phyloP scores from a whole-genome alignment of 2,888 invertebrate genomes.

The Hydrotaea diabolus region DNA sequence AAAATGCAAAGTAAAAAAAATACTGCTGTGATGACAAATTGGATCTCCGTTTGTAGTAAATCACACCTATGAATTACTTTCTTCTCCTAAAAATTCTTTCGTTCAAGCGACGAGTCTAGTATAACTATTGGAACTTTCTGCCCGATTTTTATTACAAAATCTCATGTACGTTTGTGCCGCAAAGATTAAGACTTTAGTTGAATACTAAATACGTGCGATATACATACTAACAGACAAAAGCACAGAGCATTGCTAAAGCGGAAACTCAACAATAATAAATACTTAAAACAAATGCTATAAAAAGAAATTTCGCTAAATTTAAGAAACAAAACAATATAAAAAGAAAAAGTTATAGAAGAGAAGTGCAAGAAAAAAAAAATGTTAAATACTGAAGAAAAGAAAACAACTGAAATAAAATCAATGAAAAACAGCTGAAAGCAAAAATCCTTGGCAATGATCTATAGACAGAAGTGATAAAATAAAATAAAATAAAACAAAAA shows the following conservation, averaged over 20 bases:
- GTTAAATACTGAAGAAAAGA: background rate
- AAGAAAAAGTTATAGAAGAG: slow-evolving; percentile 29
- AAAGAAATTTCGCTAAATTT: slow-evolving; percentile 17
- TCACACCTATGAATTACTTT: too few relatives aligned
- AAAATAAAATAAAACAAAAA: background rate
- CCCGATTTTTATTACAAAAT: too few relatives aligned
- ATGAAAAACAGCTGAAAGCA: slow-evolving; percentile 17
- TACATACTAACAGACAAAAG: background rate
- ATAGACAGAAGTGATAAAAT: slow-evolving; percentile 1
- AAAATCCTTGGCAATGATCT: slow-evolving; percentile 65
- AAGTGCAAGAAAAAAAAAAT: slow-evolving; percentile 7
- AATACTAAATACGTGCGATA: too few relatives aligned
- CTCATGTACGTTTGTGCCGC: too few relatives aligned
- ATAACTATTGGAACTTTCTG: too few relatives aligned
- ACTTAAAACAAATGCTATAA: background rate
- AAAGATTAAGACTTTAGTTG: too few relatives aligned
- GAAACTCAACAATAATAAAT: background rate
- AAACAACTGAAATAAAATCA: background rate
- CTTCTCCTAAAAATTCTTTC: too few relatives aligned
- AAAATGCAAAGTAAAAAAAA: too few relatives aligned
- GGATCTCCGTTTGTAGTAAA: too few relatives aligned
- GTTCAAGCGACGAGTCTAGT: too few relatives aligned
- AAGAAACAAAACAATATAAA: slow-evolving; percentile 12
- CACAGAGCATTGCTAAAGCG: background rate
- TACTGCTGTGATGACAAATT: too few relatives aligned